These are phyloP conservation scores for Nerophis lumbriciformis DNA, from an alignment of 2,113 vertebrate species.

Conservation along the genomic window DNA sequence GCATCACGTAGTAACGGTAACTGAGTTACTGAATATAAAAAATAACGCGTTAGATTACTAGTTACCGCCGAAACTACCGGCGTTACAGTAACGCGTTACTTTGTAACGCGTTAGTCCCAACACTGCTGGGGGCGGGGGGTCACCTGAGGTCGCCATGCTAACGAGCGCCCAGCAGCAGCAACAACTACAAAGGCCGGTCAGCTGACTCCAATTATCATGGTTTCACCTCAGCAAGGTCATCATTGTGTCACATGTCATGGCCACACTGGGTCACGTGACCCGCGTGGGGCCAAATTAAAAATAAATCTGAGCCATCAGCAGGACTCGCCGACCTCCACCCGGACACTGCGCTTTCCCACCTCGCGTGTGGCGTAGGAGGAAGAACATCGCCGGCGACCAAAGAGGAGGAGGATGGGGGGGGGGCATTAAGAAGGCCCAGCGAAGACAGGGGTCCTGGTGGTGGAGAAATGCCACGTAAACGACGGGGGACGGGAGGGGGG, in stretches of 20 bases:
- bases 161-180: slow-evolving; percentile 29
- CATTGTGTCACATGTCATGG: slow-evolving; percentile 43
- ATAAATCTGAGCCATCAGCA: slow-evolving; percentile 69
- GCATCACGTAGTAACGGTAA: no score
- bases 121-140: no score
- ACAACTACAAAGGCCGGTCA: slow-evolving; percentile 53
- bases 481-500: not conserved
- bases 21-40: no score
- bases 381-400: not conserved
- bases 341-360: slow-evolving; percentile 8
- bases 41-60: no score
- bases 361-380: slow-evolving; percentile 6
- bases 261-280: slow-evolving; percentile 47
- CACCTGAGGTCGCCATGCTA: not conserved
- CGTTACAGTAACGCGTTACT: no score
- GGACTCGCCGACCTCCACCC: slow-evolving; percentile 46
- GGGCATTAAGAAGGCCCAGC: not conserved
- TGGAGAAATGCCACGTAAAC: slow-evolving; percentile 23
- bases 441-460: not conserved
- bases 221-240: slow-evolving; percentile 59
- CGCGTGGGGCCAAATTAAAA: slow-evolving; percentile 61
- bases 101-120: no score
- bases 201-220: slow-evolving; percentile 43
- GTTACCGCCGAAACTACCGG: no score
- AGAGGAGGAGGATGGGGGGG: not conserved